A percentile compares a stretch with the other conserved stretches of the same genome.
These are phyloP conservation scores for Notothenia coriiceps DNA, from an alignment of 2,113 vertebrate species.

Conservation along the genomic window DNA sequence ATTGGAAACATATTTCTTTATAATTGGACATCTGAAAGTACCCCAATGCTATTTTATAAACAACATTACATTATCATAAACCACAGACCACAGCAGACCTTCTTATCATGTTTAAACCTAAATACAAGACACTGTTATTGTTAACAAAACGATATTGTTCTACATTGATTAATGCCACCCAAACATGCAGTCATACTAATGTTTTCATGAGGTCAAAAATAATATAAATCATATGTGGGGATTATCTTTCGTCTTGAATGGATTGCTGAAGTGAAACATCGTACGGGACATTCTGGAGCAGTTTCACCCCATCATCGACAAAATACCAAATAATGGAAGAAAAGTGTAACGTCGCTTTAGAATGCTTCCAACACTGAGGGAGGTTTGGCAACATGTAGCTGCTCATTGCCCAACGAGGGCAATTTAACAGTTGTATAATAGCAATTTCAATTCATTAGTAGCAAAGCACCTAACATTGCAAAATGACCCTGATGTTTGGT, in stretches of 20 bases:
- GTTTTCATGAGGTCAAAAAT: conserved; percentile 27
- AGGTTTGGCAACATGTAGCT: conserved; percentile 55
- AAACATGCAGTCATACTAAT: background rate
- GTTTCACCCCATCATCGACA: conserved; percentile 49
- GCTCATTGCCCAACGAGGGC: conserved; percentile 22
- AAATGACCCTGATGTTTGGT: conserved; percentile 43
- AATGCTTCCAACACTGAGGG: conserved; percentile 36
- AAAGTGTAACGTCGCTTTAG: conserved; percentile 32
- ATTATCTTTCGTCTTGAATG: conserved; percentile 32
- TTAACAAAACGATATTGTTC: background rate
- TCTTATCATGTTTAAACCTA: conserved; percentile 18
- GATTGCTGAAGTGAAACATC: conserved; percentile 17
- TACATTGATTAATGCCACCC: background rate
- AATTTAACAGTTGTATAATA: conserved; percentile 41
- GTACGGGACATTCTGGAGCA: conserved; percentile 28
- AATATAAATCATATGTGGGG: conserved; percentile 31
- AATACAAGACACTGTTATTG: background rate
- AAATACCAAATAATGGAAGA: conserved; percentile 61
- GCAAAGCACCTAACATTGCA: conserved; percentile 20
- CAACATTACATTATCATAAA: background rate
- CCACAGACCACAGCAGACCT: conserved; percentile 13
- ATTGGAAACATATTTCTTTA: conserved; percentile 41
- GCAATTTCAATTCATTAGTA: conserved; percentile 47
- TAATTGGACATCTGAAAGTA: conserved; percentile 6
- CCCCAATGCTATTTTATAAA: conserved; percentile 9